Base-by-base conservation (phyloP, 2,797 vertebrate genomes). In the Emys orbicularis region DNA sequence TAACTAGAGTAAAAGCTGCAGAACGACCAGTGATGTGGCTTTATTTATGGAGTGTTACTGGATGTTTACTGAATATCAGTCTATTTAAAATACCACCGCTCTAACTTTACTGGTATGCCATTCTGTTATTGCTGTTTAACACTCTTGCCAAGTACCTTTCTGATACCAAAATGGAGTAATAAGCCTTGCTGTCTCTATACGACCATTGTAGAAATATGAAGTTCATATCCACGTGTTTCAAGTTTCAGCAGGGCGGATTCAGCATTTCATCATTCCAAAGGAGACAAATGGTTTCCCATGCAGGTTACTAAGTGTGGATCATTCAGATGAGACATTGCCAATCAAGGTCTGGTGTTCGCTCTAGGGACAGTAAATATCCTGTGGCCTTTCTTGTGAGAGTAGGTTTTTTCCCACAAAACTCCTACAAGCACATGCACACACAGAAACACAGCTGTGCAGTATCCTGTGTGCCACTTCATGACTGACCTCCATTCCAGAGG, bases 331-430 rank as follows among this genome's bases (percentile, higher is more conserved):
- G 12, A 44, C 82, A 37, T 31, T 86, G 23, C 80, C 94, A 76
- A 54, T 88, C 44, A 18, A 92, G 19, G 18, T 25, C 86, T 90
- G 59, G 72, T 81, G 90, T 50, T 90, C 1, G 1, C 4, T 93
- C 47, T 52, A 87, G 10, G 83, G 29, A 54, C 50, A 87, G 52
- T 52, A 89, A 49, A 74, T 57, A 47, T 79, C 11, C 41, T 0
- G 0, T 59, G 23, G 52, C 0, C 92, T 91, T 94, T 96, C 95
- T 96, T 80, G 90, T 88, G 95, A 95, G 21, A 0, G 0, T n/a
- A 84, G 80, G 4, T 44, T 68, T 90, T 96, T 97, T 88, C 94
- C 89, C 50, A 83, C 93, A 96, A 84, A 93, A 93, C 89, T 95
- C 79, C 54, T 87, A 90, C 96, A 85, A 93, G 87, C 79, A 65